Base-by-base conservation (phyloP, 2,797 vertebrate genomes). In the Emys orbicularis region DNA sequence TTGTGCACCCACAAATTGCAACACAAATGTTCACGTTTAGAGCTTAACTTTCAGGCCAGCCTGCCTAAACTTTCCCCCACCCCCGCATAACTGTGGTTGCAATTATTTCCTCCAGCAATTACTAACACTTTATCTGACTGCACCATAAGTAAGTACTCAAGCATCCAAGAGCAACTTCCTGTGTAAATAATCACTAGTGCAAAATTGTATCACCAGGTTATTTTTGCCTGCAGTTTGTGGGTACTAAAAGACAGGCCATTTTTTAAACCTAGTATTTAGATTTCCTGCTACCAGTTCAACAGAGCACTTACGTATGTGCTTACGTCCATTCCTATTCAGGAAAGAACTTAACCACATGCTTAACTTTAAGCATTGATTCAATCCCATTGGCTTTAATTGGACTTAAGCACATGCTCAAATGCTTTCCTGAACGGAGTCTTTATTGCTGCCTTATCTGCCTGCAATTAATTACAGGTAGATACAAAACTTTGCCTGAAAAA, bases 41-140 rank as follows among this genome's bases (percentile, higher is more conserved):
- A 59, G 81, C 50, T 93, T 85, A 50, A 59, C 52, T 80, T 90
- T 31, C 79, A 86, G 54, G 44, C 5, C 53, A 59, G 16, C 1
- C 87, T 87, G 25, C 61, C 21, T 54, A 56, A 19, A 5, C 12
- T 50, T 3, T 13, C 50, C 50, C 49, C 15, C 5, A 2, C 50
- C 19, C 19, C 82, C 56, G 21, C 0, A 0, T 81, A 79, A 49
- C 1, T 34, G 72, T 44, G 72, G 53, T 1, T 86, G 76, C 15
- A 86, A 93, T 92, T 91, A 61, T 85, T 93, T 54, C 68, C 79
- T 86, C 59, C 86, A 90, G 79, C 68, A 92, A 87, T 86, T 90
- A 16, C 27, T 81, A 41, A 31, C 54, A n/a, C 82, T 65, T 2
- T 54, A 34, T 52, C 88, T 86, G 81, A 94, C 49, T 41, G 65